phyloP scores from a whole-genome alignment of 1,140 invertebrate species.

The Drepana arcuata region DNA sequence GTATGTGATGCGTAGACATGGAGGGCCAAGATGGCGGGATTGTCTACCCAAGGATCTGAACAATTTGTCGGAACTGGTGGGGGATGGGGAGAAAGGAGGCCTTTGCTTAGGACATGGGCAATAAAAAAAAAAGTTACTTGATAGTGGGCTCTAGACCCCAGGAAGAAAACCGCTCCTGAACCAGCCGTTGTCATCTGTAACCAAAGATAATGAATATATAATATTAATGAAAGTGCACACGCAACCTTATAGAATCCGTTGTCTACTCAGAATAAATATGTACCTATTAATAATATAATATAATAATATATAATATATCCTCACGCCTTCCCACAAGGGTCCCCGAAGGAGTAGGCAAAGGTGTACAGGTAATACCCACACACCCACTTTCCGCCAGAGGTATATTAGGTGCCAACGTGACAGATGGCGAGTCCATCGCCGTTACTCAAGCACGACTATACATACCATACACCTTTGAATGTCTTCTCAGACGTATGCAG shows the following conservation, averaged over 20 bases:
- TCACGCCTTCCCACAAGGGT: background rate
- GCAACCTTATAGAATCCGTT: too few relatives aligned
- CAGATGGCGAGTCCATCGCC: too few relatives aligned
- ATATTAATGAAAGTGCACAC: too few relatives aligned
- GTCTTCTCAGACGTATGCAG: too few relatives aligned
- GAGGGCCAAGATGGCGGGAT: too few relatives aligned
- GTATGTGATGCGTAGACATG: too few relatives aligned
- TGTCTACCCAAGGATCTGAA: background rate
- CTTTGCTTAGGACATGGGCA: background rate
- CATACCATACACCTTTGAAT: too few relatives aligned
- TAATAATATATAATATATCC: background rate
- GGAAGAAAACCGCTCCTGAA: conserved; percentile 52
- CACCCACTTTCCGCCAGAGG: too few relatives aligned
- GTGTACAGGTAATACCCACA: too few relatives aligned
- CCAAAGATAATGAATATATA: conserved; percentile 12
- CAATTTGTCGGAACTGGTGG: background rate
- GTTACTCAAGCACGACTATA: too few relatives aligned
- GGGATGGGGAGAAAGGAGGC: background rate
- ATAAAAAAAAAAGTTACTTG: conserved; percentile 24
- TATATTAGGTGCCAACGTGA: too few relatives aligned
- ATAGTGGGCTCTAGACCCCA: conserved; percentile 49
- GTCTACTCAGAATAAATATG: conserved; percentile 8
- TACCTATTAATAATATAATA: background rate
- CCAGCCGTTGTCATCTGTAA: conserved; percentile 28
- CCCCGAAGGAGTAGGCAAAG: too few relatives aligned